Evolutionary conservation across 1,140 invertebrate species (phyloP), one percentile per base, ranked within the genome.

Genomic region (Ooceraea biroi): DNA sequence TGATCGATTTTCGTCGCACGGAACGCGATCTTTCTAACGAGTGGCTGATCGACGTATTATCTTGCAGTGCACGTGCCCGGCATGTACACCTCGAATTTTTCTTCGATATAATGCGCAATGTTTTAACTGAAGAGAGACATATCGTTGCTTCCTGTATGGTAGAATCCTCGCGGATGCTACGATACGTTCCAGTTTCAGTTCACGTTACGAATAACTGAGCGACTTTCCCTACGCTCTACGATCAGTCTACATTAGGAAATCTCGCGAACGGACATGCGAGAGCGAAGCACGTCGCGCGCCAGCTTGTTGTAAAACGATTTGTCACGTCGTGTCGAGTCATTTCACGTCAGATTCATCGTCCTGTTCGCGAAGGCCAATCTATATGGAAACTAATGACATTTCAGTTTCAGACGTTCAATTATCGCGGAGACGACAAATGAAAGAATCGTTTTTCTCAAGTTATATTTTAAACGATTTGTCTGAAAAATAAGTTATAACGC

Each of bases 281-380:
- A 36, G 7, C 36, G 7, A 36, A 7, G 17, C 44, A 65, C 14
- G 60, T 52, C 11, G 50, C 63, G 22, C 52, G 17, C 12, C 76
- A 30, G 65, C 50, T 80, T 80, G 65, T 69, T 80, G 36, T 50
- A 30, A 7, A 69, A 71, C 65, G 36, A 80, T 80, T 80, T 80
- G 76, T 80, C 68, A 80, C 50, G 41, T 57, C 55, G 65, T 12
- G 65, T 25, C 66, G 65, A 44, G 65, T 80, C 52, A 69, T 80
- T 69, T 80, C 63, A 71, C 41, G 65, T 71, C 76, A 69, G 76
- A 80, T 57, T 80, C 76, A 80, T 80, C 41, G 65, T 80, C 46
- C 50, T 27, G n/a, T 27, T 36, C 50, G 12, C 66, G 55, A 44
- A 50, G 52, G 57, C 52, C 50, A 65, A 80, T 80, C 50, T 44